Conservation (phyloP, 2,797 vertebrate species). For the Acipenser transmontanus region DNA sequence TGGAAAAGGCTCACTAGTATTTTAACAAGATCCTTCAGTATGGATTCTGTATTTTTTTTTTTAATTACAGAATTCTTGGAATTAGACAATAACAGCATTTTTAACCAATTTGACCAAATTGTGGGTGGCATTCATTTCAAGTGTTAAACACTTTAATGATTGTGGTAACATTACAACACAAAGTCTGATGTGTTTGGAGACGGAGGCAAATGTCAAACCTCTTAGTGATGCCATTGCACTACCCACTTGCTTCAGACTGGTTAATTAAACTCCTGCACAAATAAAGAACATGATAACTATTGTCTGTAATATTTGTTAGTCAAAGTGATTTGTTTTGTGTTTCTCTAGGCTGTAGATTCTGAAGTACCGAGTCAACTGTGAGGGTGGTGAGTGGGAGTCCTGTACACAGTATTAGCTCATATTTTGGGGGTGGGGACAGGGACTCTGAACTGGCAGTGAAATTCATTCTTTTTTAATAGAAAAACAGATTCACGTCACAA, state of each 20-base stretch:
- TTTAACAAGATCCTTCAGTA: too few relatives aligned
- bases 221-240: not conserved
- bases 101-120: too few relatives aligned
- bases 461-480: not conserved
- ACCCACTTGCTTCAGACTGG: not conserved
- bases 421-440: slow-evolving; percentile 32
- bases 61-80: too few relatives aligned
- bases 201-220: not conserved
- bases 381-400: slow-evolving; percentile 36
- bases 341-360: slow-evolving; percentile 33
- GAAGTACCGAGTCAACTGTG: slow-evolving; percentile 35
- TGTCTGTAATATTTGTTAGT: too few relatives aligned
- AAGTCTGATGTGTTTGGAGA: not conserved
- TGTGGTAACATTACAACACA: not conserved
- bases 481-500: not conserved
- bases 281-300: too few relatives aligned
- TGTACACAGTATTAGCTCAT: slow-evolving; percentile 39
- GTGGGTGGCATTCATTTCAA: too few relatives aligned
- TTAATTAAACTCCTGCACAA: too few relatives aligned
- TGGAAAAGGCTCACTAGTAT: too few relatives aligned
- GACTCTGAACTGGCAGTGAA: not conserved
- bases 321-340: not conserved
- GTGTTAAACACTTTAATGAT: too few relatives aligned
- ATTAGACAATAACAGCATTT: too few relatives aligned
- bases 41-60: too few relatives aligned